Evolutionary conservation across 2,888 invertebrate genomes (phyloP), one percentile per base, ranked within the genome.

Genomic region (Apocheima hispidaria): DNA sequence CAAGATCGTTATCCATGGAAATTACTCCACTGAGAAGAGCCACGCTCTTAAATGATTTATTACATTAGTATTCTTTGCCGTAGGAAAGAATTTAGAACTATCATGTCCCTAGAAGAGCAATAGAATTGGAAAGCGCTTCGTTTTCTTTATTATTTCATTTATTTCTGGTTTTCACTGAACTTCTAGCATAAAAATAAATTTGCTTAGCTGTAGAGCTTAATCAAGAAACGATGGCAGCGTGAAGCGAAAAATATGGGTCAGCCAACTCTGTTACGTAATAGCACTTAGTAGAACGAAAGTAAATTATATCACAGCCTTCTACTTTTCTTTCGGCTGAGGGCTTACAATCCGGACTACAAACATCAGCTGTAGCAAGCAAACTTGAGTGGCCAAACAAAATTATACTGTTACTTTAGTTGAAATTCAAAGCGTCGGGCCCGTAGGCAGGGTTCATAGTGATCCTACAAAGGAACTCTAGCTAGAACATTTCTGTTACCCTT

Each of bases 241-340:
- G n/a, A 48, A 48, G 43, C 35, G 2, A 23, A 56, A 61, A 56
- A 61, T 52, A 48, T 60, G 33, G 60, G 56, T 52, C 56, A 56
- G 61, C 56, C 61, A 61, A 61, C 9, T 46, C 6, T 9, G 44
- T 61, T 46, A 61, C 56, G 52, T 52, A 61, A 55, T 33, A 14
- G 26, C 56, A 52, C 48, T 56, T 36, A 35, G 41, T 33, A 18
- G 20, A 51, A 40, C 26, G 35, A 56, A 56, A 56, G 33, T 38
- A 44, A 54, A 43, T 49, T 40, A 61, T 12, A 40, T 30, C 36
- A 21, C 36, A 30, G 21, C 46, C 23, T 44, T 53, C 21, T 28
- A 48, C 33, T 60, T 41, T 33, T 41, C 48, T 56, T 61, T 56
- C 35, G 55, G 61, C 56, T 56, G 7, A 36, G 43, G 41, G 43